These are phyloP conservation scores for Metalampra italica DNA, from an alignment of 2,888 invertebrate species.

Conservation along the genomic window DNA sequence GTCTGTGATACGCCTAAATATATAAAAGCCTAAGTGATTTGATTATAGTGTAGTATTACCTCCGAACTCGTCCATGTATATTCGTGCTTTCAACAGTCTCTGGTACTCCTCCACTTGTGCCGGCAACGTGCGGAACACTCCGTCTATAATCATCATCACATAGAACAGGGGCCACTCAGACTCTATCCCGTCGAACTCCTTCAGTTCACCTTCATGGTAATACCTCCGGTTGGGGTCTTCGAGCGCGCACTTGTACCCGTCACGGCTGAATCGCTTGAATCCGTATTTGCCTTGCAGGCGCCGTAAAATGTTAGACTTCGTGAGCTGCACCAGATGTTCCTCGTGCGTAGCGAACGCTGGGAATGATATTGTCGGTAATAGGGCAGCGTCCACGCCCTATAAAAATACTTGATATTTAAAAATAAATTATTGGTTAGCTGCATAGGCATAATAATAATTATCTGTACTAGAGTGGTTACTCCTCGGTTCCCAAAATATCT, in stretches of 20 bases:
- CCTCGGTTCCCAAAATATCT: too few relatives aligned
- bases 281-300: slow-evolving; percentile 94
- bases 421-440: too few relatives aligned
- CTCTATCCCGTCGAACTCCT: slow-evolving; percentile 96
- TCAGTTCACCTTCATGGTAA: slow-evolving; percentile 94
- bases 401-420: slow-evolving; percentile 19
- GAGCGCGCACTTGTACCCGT: slow-evolving; percentile 93
- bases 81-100: slow-evolving; percentile 87
- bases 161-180: slow-evolving; percentile 99
- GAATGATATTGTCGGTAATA: slow-evolving; percentile 96
- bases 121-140: slow-evolving; percentile 90
- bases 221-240: slow-evolving; percentile 89
- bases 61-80: slow-evolving; percentile 89
- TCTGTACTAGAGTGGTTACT: too few relatives aligned
- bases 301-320: slow-evolving; percentile 89
- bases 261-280: slow-evolving; percentile 95
- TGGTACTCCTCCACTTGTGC: slow-evolving; percentile 97
- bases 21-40: neutral
- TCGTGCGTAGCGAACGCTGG: slow-evolving; percentile 99
- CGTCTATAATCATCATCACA: slow-evolving; percentile 97
- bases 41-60: slow-evolving; percentile 63
- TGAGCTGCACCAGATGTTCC: slow-evolving; percentile 89
- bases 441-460: too few relatives aligned
- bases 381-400: slow-evolving; percentile 94
- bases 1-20: neutral